Evolutionary conservation across 2,113 vertebrate species (phyloP).

Genomic region (Atherinomorus stipes): DNA sequence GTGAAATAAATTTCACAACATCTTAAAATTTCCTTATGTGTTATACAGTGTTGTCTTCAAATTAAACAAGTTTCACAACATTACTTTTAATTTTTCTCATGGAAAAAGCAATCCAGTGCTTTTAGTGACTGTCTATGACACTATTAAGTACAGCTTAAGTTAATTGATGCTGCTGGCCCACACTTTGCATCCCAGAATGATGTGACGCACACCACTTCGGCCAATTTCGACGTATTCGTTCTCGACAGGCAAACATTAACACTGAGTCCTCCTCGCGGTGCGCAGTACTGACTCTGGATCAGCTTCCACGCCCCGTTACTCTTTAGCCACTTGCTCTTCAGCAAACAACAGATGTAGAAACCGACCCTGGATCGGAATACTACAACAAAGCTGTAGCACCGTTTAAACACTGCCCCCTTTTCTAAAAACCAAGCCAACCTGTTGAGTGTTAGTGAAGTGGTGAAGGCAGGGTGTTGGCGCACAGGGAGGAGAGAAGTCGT

Average conservation of each 20-base stretch:
- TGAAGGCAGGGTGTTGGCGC: conserved; percentile 74
- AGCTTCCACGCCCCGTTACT: conserved; percentile 28
- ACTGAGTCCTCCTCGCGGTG: background rate
- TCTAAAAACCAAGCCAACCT: conserved; percentile 72
- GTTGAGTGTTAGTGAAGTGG: conserved; percentile 68
- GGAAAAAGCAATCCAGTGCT: too few species aligned
- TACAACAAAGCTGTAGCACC: background rate
- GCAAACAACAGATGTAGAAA: background rate
- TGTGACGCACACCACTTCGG: background rate
- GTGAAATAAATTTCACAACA: conserved; percentile 33
- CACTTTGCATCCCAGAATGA: background rate
- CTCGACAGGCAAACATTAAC: conserved; percentile 33
- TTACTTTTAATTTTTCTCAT: too few species aligned
- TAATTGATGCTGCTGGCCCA: background rate
- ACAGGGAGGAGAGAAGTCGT: conserved; percentile 6
- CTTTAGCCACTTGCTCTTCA: fast-evolving
- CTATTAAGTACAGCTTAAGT: too few species aligned
- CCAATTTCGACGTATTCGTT: conserved; percentile 37
- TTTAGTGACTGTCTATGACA: too few species aligned
- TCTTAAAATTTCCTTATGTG: background rate
- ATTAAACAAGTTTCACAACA: too few species aligned
- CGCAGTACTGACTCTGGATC: conserved; percentile 50
- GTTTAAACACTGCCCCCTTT: conserved; percentile 62
- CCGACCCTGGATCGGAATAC: conserved; percentile 61
- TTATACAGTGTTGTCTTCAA: background rate